Percentiles rank a stretch among this genome's conserved stretches.
Conservation (phyloP, 37 sponge, comb jelly and placozoan genomes). For the Dysidea cf. avara region DNA sequence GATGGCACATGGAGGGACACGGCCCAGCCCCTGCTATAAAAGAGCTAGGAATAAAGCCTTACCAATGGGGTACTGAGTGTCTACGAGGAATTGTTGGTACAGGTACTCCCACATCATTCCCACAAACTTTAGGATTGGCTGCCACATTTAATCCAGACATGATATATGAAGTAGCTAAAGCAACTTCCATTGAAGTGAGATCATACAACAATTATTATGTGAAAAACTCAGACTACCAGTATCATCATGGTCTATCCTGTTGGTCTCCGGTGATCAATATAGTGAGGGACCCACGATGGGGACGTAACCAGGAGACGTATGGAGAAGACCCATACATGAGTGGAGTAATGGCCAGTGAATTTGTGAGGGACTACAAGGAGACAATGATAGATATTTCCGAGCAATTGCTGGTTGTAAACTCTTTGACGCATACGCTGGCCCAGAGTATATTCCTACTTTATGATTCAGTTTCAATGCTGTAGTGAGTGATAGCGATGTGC, state of each 20-base stretch:
- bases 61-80: conserved; percentile 71
- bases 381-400: not conserved
- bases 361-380: conserved; percentile 33
- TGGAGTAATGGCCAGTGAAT: conserved; percentile 15
- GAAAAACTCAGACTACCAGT: conserved; percentile 53
- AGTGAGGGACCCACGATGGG: conserved; percentile 56
- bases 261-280: conserved; percentile 68
- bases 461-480: conserved; percentile 41
- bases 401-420: conserved; percentile 60
- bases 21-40: conserved; percentile 47
- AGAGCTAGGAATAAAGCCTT: conserved; percentile 44
- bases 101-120: conserved; percentile 54
- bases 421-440: conserved; percentile 52
- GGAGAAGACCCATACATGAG: conserved; percentile 47
- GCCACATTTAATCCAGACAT: conserved; percentile 59
- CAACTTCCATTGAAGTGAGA: conserved; percentile 65
- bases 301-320: conserved; percentile 44
- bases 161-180: conserved; percentile 37
- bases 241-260: conserved; percentile 63
- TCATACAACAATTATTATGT: too few species aligned
- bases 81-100: conserved; percentile 45
- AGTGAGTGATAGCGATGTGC: too few species aligned
- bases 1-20: too few species aligned
- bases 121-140: conserved; percentile 52
- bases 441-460: conserved; percentile 47